Evolutionary conservation across 1,140 invertebrate genomes (phyloP), one percentile per base, ranked within the genome.

Genomic region (Ptiloglossa arizonensis): DNA sequence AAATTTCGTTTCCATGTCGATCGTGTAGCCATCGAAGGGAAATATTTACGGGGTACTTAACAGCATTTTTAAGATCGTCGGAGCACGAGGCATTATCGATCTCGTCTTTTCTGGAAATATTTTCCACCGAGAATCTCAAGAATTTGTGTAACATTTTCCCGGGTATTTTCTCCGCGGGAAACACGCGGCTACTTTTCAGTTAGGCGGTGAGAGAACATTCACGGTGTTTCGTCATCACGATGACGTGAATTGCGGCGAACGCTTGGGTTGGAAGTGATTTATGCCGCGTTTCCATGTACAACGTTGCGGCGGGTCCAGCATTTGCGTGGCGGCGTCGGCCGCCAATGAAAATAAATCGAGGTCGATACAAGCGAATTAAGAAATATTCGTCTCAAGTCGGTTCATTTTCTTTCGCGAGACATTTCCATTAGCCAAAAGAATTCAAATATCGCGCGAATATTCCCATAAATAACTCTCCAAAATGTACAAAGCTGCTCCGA

Each of bases 321-420:
- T 63, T 63, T 72, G 72, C 78, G 71, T 56, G 60, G n/a, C 78
- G 56, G 52, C 73, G 81, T 4, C 57, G 9, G 35, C 4, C 72
- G 57, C 50, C 78, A 69, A 86, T 86, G 82, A 85, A 81, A 86
- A 86, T 81, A 86, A 86, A 86, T 86, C 60, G 82, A 38, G 57
- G 32, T n/a, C 70, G 69, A 70, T 73, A 66, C 71, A 46, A 82
- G 74, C 82, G 74, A 74, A 85, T 85, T 85, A 82, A 81, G 83
- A 85, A 86, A 82, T 75, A 79, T 86, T 86, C 62, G 70, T 70
- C 56, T 22, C 1, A 6, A 1, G 4, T 2, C 17, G 8, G n/a
- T 41, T 27, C 29, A 9, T 1, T 27, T 9, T 17, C 1, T 32
- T 8, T 11, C 3, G 5, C 35, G n/a, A 29, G 52, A 24, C 17